Evolutionary conservation across 2,888 invertebrate genomes (phyloP).

Genomic region (Volucella inflata): DNA sequence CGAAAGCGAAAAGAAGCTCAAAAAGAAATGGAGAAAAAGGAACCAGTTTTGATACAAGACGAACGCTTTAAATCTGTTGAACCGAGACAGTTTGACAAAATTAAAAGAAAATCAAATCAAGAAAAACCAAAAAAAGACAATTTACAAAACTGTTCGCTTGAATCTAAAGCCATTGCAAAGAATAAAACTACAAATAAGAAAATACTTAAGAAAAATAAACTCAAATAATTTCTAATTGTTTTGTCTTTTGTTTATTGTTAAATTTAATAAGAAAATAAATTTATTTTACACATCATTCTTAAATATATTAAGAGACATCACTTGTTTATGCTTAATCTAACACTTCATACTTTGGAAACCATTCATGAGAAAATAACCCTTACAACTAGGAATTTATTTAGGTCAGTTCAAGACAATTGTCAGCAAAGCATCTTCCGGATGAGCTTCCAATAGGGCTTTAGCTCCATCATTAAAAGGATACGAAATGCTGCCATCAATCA

Average conservation of each 20-base stretch:
- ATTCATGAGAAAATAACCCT: conserved; percentile 39
- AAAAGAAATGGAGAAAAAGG: conserved; percentile 76
- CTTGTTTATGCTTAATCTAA: conserved; percentile 51
- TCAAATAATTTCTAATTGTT: conserved; percentile 40
- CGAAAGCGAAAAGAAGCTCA: conserved; percentile 78
- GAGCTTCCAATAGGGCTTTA: conserved; percentile 91
- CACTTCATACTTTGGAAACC: conserved; percentile 45
- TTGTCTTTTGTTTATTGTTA: conserved; percentile 17
- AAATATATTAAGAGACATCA: conserved; percentile 70
- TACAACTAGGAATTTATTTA: conserved; percentile 10
- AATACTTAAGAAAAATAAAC: conserved; percentile 42
- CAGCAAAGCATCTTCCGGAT: conserved; percentile 93
- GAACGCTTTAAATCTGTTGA: conserved; percentile 82
- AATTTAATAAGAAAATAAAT: conserved; percentile 53
- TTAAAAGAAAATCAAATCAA: conserved; percentile 71
- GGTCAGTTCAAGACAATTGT: conserved; percentile 86
- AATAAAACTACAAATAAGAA: conserved; percentile 8
- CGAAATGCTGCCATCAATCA: conserved; percentile 97
- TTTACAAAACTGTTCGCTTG: neutral
- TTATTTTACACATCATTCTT: conserved; percentile 61
- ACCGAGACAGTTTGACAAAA: conserved; percentile 79
- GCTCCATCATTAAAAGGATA: conserved; percentile 98
- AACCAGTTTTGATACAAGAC: conserved; percentile 78
- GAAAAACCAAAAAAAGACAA: conserved; percentile 21
- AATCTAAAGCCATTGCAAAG: conserved; percentile 49